Evolutionary conservation across 2,797 vertebrate species (phyloP).

Genomic region (Argentina silus): DNA sequence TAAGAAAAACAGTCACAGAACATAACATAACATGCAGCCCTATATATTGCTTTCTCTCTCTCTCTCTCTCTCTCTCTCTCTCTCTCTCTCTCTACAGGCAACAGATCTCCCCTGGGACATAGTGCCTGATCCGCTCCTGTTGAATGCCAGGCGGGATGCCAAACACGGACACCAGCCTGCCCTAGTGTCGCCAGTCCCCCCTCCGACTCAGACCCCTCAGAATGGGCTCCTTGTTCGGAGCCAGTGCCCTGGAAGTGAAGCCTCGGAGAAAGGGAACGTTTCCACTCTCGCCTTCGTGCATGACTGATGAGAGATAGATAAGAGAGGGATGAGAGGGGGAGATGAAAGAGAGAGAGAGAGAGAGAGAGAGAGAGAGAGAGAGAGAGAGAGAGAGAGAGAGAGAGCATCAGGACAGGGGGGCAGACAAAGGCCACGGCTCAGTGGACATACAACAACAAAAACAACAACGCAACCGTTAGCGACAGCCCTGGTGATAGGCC

Average conservation of each 20-base stretch:
- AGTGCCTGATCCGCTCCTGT: slow-evolving; percentile 62
- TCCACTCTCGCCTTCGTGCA: slow-evolving; percentile 52
- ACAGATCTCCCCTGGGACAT: too few species aligned
- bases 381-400: slow-evolving; percentile 10
- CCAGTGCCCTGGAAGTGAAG: slow-evolving; percentile 62
- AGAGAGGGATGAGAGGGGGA: too few species aligned
- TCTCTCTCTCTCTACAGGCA: too few species aligned
- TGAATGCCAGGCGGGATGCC: slow-evolving; percentile 55
- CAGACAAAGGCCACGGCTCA: slow-evolving; percentile 26
- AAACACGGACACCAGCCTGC: slow-evolving; percentile 24
- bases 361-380: slow-evolving; percentile 29
- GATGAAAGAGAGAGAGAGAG: slow-evolving; percentile 25
- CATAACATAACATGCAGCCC: too few species aligned
- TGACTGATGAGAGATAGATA: slow-evolving; percentile 42
- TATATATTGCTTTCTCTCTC: too few species aligned
- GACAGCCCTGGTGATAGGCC: slow-evolving; percentile 6
- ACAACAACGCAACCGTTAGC: slow-evolving; percentile 32
- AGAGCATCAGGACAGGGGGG: not conserved
- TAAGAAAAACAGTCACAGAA: too few species aligned
- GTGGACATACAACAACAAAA: slow-evolving; percentile 37
- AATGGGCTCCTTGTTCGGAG: slow-evolving; percentile 73
- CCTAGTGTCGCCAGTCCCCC: slow-evolving; percentile 50
- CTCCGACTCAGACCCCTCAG: slow-evolving; percentile 32
- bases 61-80: too few species aligned
- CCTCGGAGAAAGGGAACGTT: slow-evolving; percentile 54